Percentiles rank a stretch among this genome's conserved stretches.
These are phyloP conservation scores for Aleiodes testaceus DNA, from an alignment of 2,888 invertebrate species.

Conservation along the genomic window DNA sequence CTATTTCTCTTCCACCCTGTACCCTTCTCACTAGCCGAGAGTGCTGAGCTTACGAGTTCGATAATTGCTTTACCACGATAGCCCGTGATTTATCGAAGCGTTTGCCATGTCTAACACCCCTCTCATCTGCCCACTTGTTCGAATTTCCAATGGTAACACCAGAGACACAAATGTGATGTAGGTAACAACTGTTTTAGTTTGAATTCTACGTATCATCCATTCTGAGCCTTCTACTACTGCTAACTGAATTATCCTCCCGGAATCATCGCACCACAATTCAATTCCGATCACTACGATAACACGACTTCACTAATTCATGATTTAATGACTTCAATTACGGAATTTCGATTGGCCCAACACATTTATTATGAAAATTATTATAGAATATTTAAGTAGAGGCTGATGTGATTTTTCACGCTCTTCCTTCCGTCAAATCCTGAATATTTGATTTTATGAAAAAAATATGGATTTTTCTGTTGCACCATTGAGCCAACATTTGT, in stretches of 20 bases:
- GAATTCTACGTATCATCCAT: constrained; percentile 7
- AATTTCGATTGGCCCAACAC: too few relatives aligned
- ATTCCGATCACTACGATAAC: too few relatives aligned
- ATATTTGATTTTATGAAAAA: neutral
- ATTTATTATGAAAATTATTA: too few relatives aligned
- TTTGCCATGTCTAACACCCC: constrained; percentile 43
- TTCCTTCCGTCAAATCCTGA: neutral
- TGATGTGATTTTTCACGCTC: constrained; percentile 1
- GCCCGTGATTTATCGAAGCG: constrained; percentile 51
- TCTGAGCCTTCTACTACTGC: neutral
- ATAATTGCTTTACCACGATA: constrained; percentile 52
- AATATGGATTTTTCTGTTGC: neutral
- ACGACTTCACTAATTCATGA: too few relatives aligned
- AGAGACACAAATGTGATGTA: neutral
- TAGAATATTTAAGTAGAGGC: too few relatives aligned
- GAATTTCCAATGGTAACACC: constrained; percentile 30
- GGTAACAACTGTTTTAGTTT: constrained; percentile 19
- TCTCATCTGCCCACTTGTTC: constrained; percentile 31
- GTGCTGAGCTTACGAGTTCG: constrained; percentile 53
- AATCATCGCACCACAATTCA: constrained; percentile 13
- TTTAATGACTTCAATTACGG: too few relatives aligned
- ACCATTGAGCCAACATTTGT: constrained; percentile 21
- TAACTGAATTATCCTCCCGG: neutral
- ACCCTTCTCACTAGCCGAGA: constrained; percentile 35
- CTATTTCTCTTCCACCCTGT: neutral